Base-by-base conservation (phyloP, 2,113 vertebrate genomes). In the Rhynchomys soricoides region DNA sequence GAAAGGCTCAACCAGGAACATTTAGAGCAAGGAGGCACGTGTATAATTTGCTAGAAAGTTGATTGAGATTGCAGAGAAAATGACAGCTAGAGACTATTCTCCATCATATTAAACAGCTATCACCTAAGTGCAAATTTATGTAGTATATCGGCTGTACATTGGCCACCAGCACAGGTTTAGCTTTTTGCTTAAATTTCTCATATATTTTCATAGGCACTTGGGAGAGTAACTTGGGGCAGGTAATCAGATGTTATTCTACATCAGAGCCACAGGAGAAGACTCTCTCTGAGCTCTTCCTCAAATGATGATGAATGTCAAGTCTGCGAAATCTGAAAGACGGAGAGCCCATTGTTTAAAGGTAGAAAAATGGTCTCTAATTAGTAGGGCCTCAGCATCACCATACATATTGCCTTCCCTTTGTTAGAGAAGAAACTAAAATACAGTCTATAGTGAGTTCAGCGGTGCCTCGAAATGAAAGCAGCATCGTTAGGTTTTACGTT, bases 371-470 rank as follows among this genome's bases (percentile, higher is more conserved):
- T 94, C 71, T 97, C 94, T 91, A 77, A 97, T 96, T 95, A 96
- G 43, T 66, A 97, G 85, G 13, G 73, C 85, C 85, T 92, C 93
- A n/a, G 82, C 81, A 95, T 97, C 57, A 95, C 85, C 85, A 94
- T 59, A 37, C 90, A 97, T 92, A 95, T 97, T 97, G 74, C 95
- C 96, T 97, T 93, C 78, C 85, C 86, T 96, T 98, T 87, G 62
- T 87, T 93, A 73, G 68, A 68, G 55, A 17, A 81, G 90, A 95
- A 94, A 95, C 70, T 73, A 57, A 75, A 88, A 93, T 48, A 40
- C 45, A 50, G 19, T 55, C 71, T 95, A 4, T 59, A 83, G 22
- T 15, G 16, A 48, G 57, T 91, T 48, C 19, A 75, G 5, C 3
- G 7, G 17, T 89, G 21, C 52, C 59, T 90, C 83, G 21, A 89